phyloP scores from a whole-genome alignment of 2,113 vertebrate genomes.

The Brachionichthys hirsutus region DNA sequence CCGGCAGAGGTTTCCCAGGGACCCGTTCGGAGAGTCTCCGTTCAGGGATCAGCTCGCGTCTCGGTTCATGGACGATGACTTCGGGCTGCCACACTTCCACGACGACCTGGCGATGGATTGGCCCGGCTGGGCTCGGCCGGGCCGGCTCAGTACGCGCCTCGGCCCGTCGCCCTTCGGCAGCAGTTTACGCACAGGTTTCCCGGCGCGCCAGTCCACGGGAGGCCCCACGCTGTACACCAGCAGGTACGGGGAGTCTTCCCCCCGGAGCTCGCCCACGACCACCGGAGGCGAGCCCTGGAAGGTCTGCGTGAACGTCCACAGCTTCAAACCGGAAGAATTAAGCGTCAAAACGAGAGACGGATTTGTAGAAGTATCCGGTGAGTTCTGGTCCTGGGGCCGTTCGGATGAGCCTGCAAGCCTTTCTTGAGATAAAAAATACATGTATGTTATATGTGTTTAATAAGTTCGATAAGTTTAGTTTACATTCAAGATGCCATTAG shows the following conservation, averaged over 20 bases:
- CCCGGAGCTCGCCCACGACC: conserved; percentile 77
- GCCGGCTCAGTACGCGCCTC: conserved; percentile 81
- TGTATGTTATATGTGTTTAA: no score
- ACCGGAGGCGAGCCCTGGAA: conserved; percentile 92
- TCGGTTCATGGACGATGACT: conserved; percentile 92
- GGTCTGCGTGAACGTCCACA: conserved; percentile 98
- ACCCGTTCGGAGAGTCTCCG: conserved; percentile 87
- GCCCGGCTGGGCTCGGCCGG: conserved; percentile 91
- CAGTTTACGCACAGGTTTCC: conserved; percentile 82
- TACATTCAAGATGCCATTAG: no score
- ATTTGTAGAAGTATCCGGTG: conserved; percentile 97
- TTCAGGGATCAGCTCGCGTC: conserved; percentile 88
- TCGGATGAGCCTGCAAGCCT: no score
- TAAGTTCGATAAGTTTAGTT: no score
- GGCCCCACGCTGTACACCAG: conserved; percentile 77
- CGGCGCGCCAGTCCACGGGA: conserved; percentile 70
- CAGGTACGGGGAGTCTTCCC: conserved; percentile 81
- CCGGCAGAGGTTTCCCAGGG: conserved; percentile 83
- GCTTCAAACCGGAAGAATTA: conserved; percentile 92
- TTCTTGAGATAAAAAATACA: no score
- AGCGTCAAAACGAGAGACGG: conserved; percentile 93
- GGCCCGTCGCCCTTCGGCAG: conserved; percentile 81
- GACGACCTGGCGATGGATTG: conserved; percentile 90
- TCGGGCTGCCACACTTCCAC: conserved; percentile 88
- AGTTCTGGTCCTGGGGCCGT: conserved; percentile 51